These are phyloP conservation scores for Dinocampus coccinellae DNA, from an alignment of 2,888 invertebrate species.

Conservation along the genomic window DNA sequence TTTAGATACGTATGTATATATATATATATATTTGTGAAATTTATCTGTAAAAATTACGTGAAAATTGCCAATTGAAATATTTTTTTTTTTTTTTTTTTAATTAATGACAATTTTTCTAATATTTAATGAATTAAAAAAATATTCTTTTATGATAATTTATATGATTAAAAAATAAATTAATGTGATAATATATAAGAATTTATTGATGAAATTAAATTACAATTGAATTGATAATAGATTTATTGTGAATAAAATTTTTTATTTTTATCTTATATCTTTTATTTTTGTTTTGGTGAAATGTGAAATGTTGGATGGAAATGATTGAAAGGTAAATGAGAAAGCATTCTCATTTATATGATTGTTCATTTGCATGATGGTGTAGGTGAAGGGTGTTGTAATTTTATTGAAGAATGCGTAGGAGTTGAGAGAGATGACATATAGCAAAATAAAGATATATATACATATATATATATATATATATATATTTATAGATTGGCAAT, in stretches of 20 bases:
- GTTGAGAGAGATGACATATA: slow-evolving; percentile 32
- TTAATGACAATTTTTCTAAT: no score
- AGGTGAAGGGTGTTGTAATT: slow-evolving; percentile 25
- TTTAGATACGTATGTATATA: slow-evolving; percentile 21
- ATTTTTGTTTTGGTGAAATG: neutral
- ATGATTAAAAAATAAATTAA: no score
- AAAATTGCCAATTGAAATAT: slow-evolving; percentile 11
- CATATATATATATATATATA: neutral
- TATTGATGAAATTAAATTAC: no score
- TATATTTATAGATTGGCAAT: neutral
- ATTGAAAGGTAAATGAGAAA: slow-evolving; percentile 48
- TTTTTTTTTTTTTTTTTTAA: neutral
- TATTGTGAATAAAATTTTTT: neutral
- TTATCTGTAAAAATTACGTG: neutral
- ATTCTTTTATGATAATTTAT: no score
- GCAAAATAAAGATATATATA: slow-evolving; percentile 22
- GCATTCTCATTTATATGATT: slow-evolving; percentile 35
- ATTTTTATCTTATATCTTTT: neutral
- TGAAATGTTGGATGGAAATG: slow-evolving; percentile 27
- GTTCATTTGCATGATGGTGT: slow-evolving; percentile 22
- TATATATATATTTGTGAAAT: neutral
- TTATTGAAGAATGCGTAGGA: slow-evolving; percentile 38
- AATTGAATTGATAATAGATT: neutral
- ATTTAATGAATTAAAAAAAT: no score
- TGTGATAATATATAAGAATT: no score